Percentiles rank a stretch among this genome's conserved stretches.
These are phyloP conservation scores for Enoplosus armatus DNA, from an alignment of 2,797 vertebrate species.

Conservation along the genomic window DNA sequence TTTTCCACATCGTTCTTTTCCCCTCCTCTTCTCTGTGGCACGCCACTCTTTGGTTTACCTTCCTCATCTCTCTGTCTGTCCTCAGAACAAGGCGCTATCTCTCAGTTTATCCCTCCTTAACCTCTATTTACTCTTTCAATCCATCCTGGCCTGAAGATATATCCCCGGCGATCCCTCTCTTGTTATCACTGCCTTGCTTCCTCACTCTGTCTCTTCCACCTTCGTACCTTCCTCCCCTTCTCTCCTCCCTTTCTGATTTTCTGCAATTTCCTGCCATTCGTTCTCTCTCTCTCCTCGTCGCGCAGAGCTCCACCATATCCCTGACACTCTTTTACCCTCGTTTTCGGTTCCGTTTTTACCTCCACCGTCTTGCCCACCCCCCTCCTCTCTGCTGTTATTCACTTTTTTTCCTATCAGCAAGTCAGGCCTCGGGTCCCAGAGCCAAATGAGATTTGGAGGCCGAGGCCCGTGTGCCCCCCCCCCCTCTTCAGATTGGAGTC, in stretches of 20 bases:
- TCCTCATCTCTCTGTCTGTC: slow-evolving; percentile 56
- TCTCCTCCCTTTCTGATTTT: slow-evolving; percentile 14
- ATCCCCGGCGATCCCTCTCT: slow-evolving; percentile 35
- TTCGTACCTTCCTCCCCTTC: slow-evolving; percentile 29
- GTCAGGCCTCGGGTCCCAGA: slow-evolving; percentile 71
- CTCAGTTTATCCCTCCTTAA: slow-evolving; percentile 71
- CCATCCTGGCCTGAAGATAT: slow-evolving; percentile 54
- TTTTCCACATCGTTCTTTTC: slow-evolving; percentile 57
- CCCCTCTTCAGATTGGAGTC: slow-evolving; percentile 70
- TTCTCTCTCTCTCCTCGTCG: slow-evolving; percentile 51
- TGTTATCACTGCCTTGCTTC: slow-evolving; percentile 38
- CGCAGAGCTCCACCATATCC: slow-evolving; percentile 45
- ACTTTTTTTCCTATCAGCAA: slow-evolving; percentile 65
- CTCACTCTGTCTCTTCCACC: slow-evolving; percentile 25
- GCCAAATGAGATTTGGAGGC: slow-evolving; percentile 85
- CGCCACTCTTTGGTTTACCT: slow-evolving; percentile 48
- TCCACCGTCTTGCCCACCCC: slow-evolving; percentile 13
- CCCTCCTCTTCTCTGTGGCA: slow-evolving; percentile 20
- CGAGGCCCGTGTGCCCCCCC: slow-evolving; percentile 53
- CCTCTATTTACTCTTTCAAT: slow-evolving; percentile 77
- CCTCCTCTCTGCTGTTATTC: slow-evolving; percentile 60
- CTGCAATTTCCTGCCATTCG: slow-evolving; percentile 63
- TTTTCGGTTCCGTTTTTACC: slow-evolving; percentile 52
- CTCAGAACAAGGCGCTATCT: slow-evolving; percentile 60
- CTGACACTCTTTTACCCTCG: slow-evolving; percentile 47